Evolutionary conservation across 2,113 vertebrate species (phyloP).

Genomic region (Hyperopisus bebe): DNA sequence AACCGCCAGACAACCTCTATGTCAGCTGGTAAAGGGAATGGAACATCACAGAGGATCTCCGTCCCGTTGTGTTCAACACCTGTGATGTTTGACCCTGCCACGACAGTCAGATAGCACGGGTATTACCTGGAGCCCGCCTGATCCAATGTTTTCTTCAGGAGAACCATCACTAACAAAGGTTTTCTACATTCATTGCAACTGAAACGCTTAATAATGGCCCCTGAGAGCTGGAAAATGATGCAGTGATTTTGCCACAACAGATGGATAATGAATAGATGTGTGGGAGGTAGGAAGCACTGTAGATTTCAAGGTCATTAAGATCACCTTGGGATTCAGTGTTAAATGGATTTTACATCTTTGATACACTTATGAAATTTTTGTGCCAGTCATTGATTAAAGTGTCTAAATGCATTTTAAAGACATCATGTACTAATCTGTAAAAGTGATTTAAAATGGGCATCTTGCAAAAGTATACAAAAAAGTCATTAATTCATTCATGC

Average conservation of each 20-base stretch:
- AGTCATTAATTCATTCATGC: background rate
- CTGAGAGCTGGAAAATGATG: background rate
- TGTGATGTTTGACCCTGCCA: background rate
- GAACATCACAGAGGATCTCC: slow-evolving; percentile 4
- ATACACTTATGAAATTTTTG: background rate
- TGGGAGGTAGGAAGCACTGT: background rate
- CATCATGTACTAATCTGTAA: background rate
- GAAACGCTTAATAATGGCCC: background rate
- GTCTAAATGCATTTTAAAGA: background rate
- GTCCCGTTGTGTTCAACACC: slow-evolving; percentile 7
- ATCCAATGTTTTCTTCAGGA: background rate
- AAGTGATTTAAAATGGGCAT: background rate
- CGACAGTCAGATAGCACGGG: background rate
- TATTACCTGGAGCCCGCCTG: background rate
- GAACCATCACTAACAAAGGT: background rate
- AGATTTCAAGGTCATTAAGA: background rate
- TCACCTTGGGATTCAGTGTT: background rate
- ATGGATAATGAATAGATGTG: background rate
- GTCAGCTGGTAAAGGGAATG: slow-evolving; percentile 7
- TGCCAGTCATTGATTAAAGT: background rate
- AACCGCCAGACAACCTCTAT: slow-evolving; percentile 17
- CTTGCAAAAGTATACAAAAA: background rate
- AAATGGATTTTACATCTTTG: background rate
- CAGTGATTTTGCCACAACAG: background rate
- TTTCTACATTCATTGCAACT: background rate